Percentiles rank a stretch among this genome's conserved stretches.
Evolutionary conservation across 2,888 invertebrate genomes (phyloP).

Genomic region (Antitype chi): DNA sequence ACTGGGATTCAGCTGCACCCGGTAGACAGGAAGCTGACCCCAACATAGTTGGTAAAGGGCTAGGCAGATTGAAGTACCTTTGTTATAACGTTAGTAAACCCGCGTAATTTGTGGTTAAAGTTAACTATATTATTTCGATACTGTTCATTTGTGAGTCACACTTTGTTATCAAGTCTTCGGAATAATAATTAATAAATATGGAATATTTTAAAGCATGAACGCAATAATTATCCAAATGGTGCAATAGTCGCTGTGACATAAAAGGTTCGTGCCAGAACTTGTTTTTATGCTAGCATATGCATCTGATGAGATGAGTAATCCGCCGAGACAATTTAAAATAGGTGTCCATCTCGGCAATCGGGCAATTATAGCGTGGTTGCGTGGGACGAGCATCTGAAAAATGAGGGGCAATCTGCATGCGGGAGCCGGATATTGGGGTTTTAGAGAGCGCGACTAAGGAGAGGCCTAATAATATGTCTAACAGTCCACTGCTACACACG

Average conservation of each 20-base stretch:
- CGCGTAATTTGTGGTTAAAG: not conserved
- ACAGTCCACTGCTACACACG: not conserved
- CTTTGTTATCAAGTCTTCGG: not conserved
- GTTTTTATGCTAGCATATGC: not conserved
- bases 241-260: constrained; percentile 34
- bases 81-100: not conserved
- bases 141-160: constrained; percentile 22
- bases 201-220: constrained; percentile 14
- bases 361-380: not conserved
- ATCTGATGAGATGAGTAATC: constrained; percentile 33
- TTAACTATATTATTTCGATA: not conserved
- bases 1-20: no score
- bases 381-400: not conserved
- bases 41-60: no score
- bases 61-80: not conserved
- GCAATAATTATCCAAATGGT: constrained; percentile 42
- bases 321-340: constrained; percentile 1
- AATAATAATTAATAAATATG: not conserved
- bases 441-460: not conserved
- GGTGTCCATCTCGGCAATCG: not conserved
- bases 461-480: not conserved
- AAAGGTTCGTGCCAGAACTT: constrained; percentile 28
- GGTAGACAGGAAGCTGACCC: no score
- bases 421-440: not conserved
- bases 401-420: not conserved